Conservation (phyloP, 2,113 vertebrate species). For the Prinia subflava region DNA sequence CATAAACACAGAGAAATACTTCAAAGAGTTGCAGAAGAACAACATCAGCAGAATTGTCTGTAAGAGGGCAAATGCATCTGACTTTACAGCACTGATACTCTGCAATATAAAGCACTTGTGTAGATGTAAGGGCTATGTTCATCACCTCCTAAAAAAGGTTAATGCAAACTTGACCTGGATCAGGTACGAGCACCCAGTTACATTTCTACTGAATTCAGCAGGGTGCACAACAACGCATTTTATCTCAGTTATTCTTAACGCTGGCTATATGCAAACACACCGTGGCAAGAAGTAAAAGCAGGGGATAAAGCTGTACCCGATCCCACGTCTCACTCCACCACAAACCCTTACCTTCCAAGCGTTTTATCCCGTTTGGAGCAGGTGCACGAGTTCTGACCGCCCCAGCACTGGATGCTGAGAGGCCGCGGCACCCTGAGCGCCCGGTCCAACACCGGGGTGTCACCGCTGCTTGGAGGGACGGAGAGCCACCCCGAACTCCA, state of each 20-base stretch:
- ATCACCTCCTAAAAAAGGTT: neutral
- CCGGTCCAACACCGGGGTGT: neutral
- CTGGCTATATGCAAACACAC: neutral
- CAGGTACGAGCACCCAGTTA: neutral
- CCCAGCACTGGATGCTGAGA: neutral
- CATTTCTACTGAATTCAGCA: neutral
- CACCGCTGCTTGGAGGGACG: neutral
- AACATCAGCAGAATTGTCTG: neutral
- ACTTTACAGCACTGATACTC: neutral
- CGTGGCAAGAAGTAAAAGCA: neutral
- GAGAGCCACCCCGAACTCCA: neutral
- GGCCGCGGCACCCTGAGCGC: neutral
- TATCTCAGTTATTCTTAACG: neutral
- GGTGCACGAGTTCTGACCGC: accelerated
- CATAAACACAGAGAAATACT: neutral
- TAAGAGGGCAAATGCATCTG: neutral
- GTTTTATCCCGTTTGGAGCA: neutral
- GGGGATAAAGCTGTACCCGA: neutral
- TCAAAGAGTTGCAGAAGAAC: neutral
- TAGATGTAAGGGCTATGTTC: neutral
- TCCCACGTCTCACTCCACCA: neutral
- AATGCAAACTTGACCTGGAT: neutral
- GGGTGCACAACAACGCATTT: neutral
- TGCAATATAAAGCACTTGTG: neutral
- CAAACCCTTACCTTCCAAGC: neutral